Evolutionary conservation across 2,888 invertebrate species (phyloP).

Genomic region (Drosophila setosimentum): DNA sequence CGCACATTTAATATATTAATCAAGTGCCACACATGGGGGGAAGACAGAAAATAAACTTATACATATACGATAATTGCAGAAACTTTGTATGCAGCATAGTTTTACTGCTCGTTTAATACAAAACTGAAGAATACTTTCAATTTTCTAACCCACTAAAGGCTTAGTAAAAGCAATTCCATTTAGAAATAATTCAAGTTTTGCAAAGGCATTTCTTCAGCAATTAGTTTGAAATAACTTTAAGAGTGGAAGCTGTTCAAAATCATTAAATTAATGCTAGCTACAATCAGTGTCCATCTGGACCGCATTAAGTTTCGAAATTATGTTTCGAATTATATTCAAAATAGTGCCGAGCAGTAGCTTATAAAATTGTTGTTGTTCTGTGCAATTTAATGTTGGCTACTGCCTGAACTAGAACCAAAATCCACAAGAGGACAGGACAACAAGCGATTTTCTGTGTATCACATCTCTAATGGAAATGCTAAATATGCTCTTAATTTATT

Average conservation of each 20-base stretch:
- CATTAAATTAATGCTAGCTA: background rate
- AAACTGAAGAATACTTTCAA: conserved; percentile 1
- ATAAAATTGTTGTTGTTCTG: background rate
- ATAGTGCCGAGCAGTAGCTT: background rate
- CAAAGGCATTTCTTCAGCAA: background rate
- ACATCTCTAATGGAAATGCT: background rate
- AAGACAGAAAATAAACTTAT: background rate
- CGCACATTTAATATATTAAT: conserved; percentile 47
- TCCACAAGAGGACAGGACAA: background rate
- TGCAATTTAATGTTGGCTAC: background rate
- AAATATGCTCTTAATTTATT: conserved; percentile 4
- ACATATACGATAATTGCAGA: conserved; percentile 29
- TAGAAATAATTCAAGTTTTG: conserved; percentile 1
- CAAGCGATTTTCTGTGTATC: background rate
- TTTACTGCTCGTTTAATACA: background rate
- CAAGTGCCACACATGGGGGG: conserved; percentile 39
- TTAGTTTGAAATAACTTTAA: background rate
- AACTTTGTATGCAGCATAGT: conserved; percentile 12
- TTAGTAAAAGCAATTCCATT: background rate
- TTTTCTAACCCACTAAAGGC: background rate
- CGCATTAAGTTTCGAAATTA: too few species aligned
- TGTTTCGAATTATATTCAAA: too few species aligned
- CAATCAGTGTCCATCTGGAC: background rate
- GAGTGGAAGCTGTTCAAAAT: background rate
- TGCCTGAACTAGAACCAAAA: background rate